phyloP scores from a whole-genome alignment of 2,113 vertebrate genomes.

The Ammospiza caudacuta region DNA sequence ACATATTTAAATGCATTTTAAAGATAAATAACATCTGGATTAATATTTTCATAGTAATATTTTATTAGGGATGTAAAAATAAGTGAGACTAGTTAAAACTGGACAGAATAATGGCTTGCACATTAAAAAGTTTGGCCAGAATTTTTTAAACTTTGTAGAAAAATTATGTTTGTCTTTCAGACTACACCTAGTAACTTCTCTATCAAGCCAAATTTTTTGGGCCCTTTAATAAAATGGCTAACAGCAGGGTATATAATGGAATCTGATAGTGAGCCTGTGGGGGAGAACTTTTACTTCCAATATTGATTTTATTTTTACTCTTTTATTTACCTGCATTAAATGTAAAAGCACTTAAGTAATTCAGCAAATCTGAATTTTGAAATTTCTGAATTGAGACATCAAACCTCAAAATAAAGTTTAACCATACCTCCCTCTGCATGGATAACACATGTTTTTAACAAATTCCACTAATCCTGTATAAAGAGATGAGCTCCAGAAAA shows the following conservation, averaged over 20 bases:
- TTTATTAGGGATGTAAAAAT: background rate
- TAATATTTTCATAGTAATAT: background rate
- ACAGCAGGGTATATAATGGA: background rate
- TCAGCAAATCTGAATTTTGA: conserved; percentile 29
- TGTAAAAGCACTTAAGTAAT: conserved; percentile 16
- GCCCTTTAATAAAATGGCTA: background rate
- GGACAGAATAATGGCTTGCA: background rate
- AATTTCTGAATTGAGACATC: background rate
- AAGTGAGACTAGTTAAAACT: background rate
- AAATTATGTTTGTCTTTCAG: background rate
- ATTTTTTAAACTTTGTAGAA: background rate
- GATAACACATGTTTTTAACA: conserved; percentile 74
- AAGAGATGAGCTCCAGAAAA: conserved; percentile 64
- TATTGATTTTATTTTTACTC: background rate
- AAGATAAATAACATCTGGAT: background rate
- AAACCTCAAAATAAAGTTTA: conserved; percentile 58
- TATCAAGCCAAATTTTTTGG: background rate
- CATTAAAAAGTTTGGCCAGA: background rate
- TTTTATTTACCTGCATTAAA: conserved; percentile 16
- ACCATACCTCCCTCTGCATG: conserved; percentile 58
- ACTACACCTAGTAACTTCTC: background rate
- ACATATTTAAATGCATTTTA: background rate
- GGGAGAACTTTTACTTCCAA: background rate
- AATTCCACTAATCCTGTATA: conserved; percentile 62
- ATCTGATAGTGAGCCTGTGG: background rate